Evolutionary conservation across 2,797 vertebrate species (phyloP).

Genomic region (Loris lydekkerianus): DNA sequence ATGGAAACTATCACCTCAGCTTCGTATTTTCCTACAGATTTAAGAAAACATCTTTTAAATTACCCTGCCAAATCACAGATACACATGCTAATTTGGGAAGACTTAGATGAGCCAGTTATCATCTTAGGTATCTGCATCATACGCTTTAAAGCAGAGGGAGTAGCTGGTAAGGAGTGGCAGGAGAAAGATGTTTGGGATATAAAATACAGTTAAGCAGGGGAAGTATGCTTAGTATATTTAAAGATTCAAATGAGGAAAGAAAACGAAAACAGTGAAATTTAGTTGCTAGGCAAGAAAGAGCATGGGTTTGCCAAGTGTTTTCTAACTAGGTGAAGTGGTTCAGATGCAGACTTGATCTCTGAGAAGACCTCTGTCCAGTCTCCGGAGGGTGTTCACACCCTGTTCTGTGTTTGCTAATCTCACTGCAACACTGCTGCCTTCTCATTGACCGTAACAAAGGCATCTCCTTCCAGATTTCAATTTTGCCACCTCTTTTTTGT

Average conservation of each 20-base stretch:
- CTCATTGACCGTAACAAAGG: neutral
- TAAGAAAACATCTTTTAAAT: neutral
- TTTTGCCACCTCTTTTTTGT: neutral
- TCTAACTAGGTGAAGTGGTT: neutral
- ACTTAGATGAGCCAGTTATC: neutral
- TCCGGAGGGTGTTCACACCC: neutral
- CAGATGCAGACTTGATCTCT: neutral
- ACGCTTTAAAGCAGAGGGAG: neutral
- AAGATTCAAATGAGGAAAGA: neutral
- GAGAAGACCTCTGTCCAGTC: neutral
- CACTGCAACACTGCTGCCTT: neutral
- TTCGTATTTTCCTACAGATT: neutral
- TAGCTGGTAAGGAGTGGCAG: neutral
- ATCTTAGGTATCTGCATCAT: neutral
- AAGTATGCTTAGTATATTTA: neutral
- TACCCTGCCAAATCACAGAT: neutral
- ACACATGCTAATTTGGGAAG: neutral
- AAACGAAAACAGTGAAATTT: neutral
- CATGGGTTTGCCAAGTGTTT: neutral
- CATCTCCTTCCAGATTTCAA: constrained; percentile 12
- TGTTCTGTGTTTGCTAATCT: constrained; percentile 22
- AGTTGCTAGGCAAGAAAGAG: neutral
- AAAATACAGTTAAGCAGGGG: neutral
- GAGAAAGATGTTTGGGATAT: neutral
- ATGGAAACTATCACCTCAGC: constrained; percentile 1